Conservation (phyloP, 2,113 vertebrate species). For the Pygoscelis antarcticus region DNA sequence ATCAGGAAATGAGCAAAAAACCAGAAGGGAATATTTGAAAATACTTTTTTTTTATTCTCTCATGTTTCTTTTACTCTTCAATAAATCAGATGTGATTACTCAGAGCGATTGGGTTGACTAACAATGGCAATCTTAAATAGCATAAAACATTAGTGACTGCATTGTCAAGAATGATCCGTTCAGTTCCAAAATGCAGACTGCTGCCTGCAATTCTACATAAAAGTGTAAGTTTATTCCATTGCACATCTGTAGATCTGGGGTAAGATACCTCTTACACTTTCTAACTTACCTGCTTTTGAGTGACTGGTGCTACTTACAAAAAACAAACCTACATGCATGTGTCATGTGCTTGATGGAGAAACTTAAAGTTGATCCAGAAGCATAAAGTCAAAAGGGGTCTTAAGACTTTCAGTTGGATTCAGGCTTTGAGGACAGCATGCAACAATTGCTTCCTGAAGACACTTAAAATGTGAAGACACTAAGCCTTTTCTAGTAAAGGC, state of each 20-base stretch:
- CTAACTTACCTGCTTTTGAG: background rate
- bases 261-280: background rate
- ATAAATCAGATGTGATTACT: background rate
- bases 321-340: background rate
- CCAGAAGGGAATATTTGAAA: background rate
- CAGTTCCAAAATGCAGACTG: background rate
- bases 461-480: background rate
- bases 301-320: background rate
- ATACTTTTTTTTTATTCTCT: background rate
- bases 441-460: background rate
- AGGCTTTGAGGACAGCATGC: background rate
- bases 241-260: background rate
- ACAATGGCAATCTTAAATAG: background rate
- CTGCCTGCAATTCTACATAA: background rate
- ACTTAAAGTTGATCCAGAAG: background rate
- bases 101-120: background rate
- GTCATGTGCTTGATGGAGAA: background rate
- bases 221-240: background rate
- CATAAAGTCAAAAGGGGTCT: background rate
- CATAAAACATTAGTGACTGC: background rate
- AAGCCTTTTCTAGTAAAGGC: background rate
- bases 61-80: background rate
- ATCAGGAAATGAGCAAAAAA: background rate
- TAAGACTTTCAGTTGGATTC: background rate
- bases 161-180: background rate